Evolutionary conservation across 2,888 invertebrate genomes (phyloP), one percentile per base, ranked within the genome.

Genomic region (Nysson spinosus): DNA sequence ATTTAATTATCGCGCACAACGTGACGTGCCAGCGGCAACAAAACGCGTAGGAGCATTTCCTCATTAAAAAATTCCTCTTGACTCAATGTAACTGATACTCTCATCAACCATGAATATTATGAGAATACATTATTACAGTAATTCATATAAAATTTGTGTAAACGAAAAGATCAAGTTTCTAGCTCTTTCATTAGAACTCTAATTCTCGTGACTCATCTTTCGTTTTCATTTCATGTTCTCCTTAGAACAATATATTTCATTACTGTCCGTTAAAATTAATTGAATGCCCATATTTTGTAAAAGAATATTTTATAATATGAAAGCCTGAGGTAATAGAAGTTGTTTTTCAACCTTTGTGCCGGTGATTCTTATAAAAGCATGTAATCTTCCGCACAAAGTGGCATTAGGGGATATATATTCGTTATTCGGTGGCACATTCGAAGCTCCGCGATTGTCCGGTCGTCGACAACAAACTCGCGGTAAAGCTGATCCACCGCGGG

Each of bases 401-500:
- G 16, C 37, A 20, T 39, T 19, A 19, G 9, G 11, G 19, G 4
- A 17, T n/a, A 7, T 20, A 22, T n/a, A 4, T 9, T 17, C 20
- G 22, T 20, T 55, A 46, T 46, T 50, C 22, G 22, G 1, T 19
- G 30, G 6, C 20, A 26, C 28, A 14, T 34, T 32, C 34, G 40
- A 22, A 16, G 14, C 40, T 39, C n/a, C 11, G 22, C 17, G 40
- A 47, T 47, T 47, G 55, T 52, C 32, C 24, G 40, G 20, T 52
- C 43, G 20, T 0, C n/a, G n/a, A n/a, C 20, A 6, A 14, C 26
- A 7, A 22, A 1, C 19, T 7, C 9, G 5, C 37, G 44, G 30
- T 46, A 55, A 61, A 54, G 54, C 61, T 51, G 46, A 47, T 37
- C 37, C 34, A 49, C n/a, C 52, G 57, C 42, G 60, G 62, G 71